Evolutionary conservation across 1,140 invertebrate species (phyloP).

Genomic region (Leptopilina boulardi): DNA sequence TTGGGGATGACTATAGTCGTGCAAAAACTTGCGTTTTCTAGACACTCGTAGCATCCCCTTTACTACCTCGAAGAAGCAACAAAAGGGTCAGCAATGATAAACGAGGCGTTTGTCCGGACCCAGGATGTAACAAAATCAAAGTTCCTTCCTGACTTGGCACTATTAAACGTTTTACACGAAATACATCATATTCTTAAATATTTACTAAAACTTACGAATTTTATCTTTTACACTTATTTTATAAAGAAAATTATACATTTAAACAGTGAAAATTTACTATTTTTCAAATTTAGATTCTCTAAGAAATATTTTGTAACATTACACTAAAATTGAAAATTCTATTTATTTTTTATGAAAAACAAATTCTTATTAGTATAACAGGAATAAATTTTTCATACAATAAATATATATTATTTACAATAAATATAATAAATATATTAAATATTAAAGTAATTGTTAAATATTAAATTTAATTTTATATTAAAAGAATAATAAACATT

Average conservation of each 20-base stretch:
- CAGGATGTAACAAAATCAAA: conserved; percentile 67
- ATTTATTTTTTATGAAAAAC: too few relatives aligned
- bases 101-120: conserved; percentile 61
- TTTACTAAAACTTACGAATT: conserved; percentile 30
- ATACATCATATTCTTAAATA: conserved; percentile 45
- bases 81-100: conserved; percentile 66
- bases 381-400: too few relatives aligned
- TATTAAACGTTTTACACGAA: conserved; percentile 50
- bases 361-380: too few relatives aligned
- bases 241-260: neutral
- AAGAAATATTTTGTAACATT: too few relatives aligned
- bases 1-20: conserved; percentile 38
- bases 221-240: neutral
- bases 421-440: too few relatives aligned
- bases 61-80: conserved; percentile 50
- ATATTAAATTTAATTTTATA: too few relatives aligned
- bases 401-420: too few relatives aligned
- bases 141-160: conserved; percentile 62
- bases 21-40: conserved; percentile 53
- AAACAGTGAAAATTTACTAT: too few relatives aligned
- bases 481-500: too few relatives aligned
- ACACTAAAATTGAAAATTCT: too few relatives aligned
- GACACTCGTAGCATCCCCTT: conserved; percentile 58
- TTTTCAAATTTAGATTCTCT: too few relatives aligned
- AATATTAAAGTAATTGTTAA: too few relatives aligned